Base-by-base conservation (phyloP, 2,888 invertebrate genomes). In the Idaea biselata region DNA sequence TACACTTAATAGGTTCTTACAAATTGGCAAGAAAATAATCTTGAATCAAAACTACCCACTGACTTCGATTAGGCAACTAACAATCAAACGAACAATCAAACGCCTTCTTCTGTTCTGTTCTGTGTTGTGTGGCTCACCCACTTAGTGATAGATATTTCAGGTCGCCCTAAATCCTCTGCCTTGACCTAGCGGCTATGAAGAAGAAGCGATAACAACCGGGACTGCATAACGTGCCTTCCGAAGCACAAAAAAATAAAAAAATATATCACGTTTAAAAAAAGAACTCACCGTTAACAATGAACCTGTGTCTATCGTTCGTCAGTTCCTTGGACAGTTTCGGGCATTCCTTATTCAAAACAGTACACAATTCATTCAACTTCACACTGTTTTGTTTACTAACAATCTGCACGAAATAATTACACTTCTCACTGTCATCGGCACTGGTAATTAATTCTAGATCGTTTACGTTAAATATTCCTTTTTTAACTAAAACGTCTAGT, bases 261-360 rank as follows among this genome's bases (percentile, higher is more conserved):
- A 44, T 3, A 44, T 11, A 18, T 54, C 17, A 44, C 4, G 16
- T 58, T 18, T 55, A 44, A 31, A 58, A 54, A 55, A 55, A 25
- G n/a, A 65, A 73, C 88, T 85, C 68, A 91, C 91, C 91, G 78
- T 91, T 92, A 68, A 87, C 85, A 75, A 90, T 84, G 70, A 88
- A 89, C 73, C 87, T 92, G 65, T 94, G 91, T 73, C 93, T 93
- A 81, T 94, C 94, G 84, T 94, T 94, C 83, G 93, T 90, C 75
- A 94, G 88, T 81, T 94, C 94, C 90, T 94, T 94, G 67, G 94
- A 93, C 81, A 94, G 84, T 87, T 94, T 94, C 59, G 94, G 94
- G 76, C 94, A 94, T 84, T 94, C 94, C 84, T 92, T 93, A 75
- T 93, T 93, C 76, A 94, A 85, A 75, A 94, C 94, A 77, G 93